These are phyloP conservation scores for Drosophila acutilabella DNA, from an alignment of 2,888 invertebrate species.

Conservation along the genomic window DNA sequence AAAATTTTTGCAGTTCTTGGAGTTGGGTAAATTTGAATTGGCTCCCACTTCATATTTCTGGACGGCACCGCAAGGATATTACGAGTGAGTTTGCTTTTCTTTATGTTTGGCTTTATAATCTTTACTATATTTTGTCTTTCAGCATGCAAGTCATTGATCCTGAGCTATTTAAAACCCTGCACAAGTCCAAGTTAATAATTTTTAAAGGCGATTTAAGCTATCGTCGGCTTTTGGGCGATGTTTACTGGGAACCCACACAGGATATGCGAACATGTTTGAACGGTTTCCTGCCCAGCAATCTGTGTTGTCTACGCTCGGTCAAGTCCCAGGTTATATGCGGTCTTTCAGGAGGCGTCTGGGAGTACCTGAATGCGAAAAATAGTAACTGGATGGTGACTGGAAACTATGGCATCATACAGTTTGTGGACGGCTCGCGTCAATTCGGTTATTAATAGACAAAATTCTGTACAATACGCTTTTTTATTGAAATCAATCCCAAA, in stretches of 20 bases:
- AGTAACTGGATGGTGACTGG: conserved; percentile 93
- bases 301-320: conserved; percentile 92
- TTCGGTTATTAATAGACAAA: conserved; percentile 58
- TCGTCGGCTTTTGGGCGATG: conserved; percentile 95
- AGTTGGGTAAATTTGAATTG: conserved; percentile 85
- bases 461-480: conserved; percentile 4
- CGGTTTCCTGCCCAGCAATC: conserved; percentile 92
- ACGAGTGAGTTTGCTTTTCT: conserved; percentile 75
- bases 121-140: conserved; percentile 2
- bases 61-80: conserved; percentile 93
- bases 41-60: conserved; percentile 90
- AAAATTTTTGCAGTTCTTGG: conserved; percentile 87
- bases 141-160: conserved; percentile 90
- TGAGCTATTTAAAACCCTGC: conserved; percentile 89
- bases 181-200: conserved; percentile 89
- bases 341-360: conserved; percentile 87
- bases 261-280: conserved; percentile 86
- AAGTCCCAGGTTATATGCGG: conserved; percentile 96
- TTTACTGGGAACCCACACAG: conserved; percentile 90
- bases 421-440: conserved; percentile 72
- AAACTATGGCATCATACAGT: conserved; percentile 92
- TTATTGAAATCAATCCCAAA: conserved; percentile 9
- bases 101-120: not conserved
- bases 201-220: conserved; percentile 99
- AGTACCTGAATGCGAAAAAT: conserved; percentile 86